These are phyloP conservation scores for Bellardia pandia DNA, from an alignment of 2,888 invertebrate genomes.

Conservation along the genomic window DNA sequence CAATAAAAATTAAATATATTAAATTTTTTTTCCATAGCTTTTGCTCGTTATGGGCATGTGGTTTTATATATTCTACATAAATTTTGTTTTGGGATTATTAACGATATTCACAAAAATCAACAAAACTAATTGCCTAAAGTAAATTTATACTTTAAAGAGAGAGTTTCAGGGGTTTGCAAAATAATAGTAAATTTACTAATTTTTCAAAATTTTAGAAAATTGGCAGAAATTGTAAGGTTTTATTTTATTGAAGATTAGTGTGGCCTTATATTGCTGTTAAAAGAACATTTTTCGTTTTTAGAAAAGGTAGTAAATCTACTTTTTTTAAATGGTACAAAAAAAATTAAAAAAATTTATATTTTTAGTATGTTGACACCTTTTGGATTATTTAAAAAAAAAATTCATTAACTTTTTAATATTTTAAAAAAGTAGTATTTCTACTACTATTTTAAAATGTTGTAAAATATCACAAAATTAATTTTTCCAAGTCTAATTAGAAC, in stretches of 20 bases:
- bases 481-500: neutral
- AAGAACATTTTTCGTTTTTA: no score
- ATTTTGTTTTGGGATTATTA: conserved; percentile 5
- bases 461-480: neutral
- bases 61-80: neutral
- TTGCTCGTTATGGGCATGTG: conserved; percentile 41
- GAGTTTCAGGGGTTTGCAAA: neutral
- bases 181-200: conserved; percentile 9
- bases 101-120: neutral
- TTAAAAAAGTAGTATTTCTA: neutral
- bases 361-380: neutral
- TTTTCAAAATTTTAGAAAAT: neutral
- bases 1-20: conserved; percentile 64
- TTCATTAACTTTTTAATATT: neutral
- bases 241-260: no score
- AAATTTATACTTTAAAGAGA: neutral
- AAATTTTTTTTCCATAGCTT: conserved; percentile 42
- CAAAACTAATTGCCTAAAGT: neutral
- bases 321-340: neutral
- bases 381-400: neutral
- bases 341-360: no score
- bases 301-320: neutral
- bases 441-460: neutral
- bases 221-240: no score
- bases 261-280: no score